phyloP scores from a whole-genome alignment of 1,140 invertebrate species.

The Drosophila subpulchrella region DNA sequence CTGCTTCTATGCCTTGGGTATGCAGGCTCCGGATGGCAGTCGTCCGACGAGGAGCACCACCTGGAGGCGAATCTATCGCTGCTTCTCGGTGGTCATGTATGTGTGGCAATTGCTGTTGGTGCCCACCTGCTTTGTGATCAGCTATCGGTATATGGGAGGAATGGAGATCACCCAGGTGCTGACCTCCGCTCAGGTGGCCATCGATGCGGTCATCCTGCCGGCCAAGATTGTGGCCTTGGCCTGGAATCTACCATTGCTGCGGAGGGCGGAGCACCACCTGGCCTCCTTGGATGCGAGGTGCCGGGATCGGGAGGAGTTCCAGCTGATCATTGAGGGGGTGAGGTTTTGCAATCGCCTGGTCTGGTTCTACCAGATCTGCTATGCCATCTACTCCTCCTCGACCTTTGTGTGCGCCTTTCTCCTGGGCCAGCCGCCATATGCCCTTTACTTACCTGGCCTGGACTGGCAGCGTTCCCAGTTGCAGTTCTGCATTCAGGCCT shows the following conservation, averaged over 20 bases:
- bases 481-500: constrained; percentile 41
- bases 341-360: constrained; percentile 48
- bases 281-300: constrained; percentile 43
- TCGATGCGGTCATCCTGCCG: constrained; percentile 51
- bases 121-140: constrained; percentile 47
- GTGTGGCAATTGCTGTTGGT: constrained; percentile 44
- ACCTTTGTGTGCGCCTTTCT: constrained; percentile 50
- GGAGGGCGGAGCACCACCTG: constrained; percentile 28
- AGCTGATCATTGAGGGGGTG: constrained; percentile 12
- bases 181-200: constrained; percentile 58
- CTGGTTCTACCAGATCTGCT: constrained; percentile 47
- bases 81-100: constrained; percentile 31
- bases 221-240: constrained; percentile 53
- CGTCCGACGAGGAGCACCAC: constrained; percentile 6
- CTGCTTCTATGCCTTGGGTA: constrained; percentile 40
- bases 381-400: constrained; percentile 49
- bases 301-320: constrained; percentile 13
- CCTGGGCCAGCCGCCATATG: constrained; percentile 49
- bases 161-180: constrained; percentile 56
- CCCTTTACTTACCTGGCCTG: constrained; percentile 51
- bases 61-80: constrained; percentile 24
- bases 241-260: constrained; percentile 34
- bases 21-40: constrained; percentile 44
- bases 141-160: constrained; percentile 40
- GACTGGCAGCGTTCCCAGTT: constrained; percentile 34